Evolutionary conservation across 1,140 invertebrate genomes (phyloP), one percentile per base, ranked within the genome.

Genomic region (Megalopta genalis): DNA sequence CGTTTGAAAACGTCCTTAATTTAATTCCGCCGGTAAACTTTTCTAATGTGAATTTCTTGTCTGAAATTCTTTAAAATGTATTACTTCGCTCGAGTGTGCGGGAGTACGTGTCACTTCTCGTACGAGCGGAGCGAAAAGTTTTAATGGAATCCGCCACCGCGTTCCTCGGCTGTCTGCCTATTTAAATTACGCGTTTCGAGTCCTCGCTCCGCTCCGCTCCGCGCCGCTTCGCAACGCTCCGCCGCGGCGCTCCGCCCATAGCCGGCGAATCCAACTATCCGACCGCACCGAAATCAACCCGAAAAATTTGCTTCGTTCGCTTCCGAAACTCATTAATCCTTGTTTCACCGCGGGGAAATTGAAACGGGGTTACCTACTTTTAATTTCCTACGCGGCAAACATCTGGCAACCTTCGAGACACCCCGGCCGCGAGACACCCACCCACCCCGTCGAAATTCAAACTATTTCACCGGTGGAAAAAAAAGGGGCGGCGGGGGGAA

Each of bases 131-230:
- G 79, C 80, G 74, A 73, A 82, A 82, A 82, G 68, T 82, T 82
- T 79, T 82, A 82, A 82, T 82, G 80, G 80, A 82, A 82, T 82
- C 76, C 69, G 80, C 60, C 75, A 66, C 67, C 80, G 75, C 80
- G 80, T 81, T 81, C 75, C 76, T 82, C 75, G 69, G 76, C 80
- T 79, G 69, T 77, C 76, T 73, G 80, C 62, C 80, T 79, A 79
- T 82, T 82, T 79, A 82, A 82, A 82, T 82, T 78, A 82, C 76
- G 80, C 80, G 68, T 81, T 77, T 81, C 75, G 75, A 60, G 74
- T 57, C 76, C 37, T 65, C 46, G 8, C n/a, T 8, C 60, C 57
- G 39, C 23, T 14, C 5, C n/a, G 4, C 27, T n/a, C 46, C 10
- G 3, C 42, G 0, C 49, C 39, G 21, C 5, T 18, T 27, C 68